Conservation (phyloP, 2,797 vertebrate species). For the Ctenopoma multispine region DNA sequence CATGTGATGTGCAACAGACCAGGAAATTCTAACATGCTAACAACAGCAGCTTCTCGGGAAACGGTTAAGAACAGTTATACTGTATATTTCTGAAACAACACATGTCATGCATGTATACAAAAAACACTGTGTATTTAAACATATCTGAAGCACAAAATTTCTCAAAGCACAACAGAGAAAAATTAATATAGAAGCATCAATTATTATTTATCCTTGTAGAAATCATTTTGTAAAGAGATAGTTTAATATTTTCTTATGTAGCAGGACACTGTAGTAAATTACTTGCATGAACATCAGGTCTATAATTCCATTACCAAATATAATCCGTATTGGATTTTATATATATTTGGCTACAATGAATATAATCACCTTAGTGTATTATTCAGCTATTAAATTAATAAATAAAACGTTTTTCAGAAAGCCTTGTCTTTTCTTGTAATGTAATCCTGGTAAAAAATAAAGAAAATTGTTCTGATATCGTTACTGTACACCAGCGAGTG, state of each 20-base stretch:
- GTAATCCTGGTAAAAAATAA: conserved; percentile 1
- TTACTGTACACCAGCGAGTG: conserved; percentile 4
- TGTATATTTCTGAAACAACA: too few relatives aligned
- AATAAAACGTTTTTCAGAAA: neutral
- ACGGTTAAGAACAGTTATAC: too few relatives aligned
- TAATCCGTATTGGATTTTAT: neutral
- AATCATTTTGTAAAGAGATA: neutral
- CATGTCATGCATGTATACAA: neutral
- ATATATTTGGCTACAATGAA: conserved; percentile 3
- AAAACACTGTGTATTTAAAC: conserved; percentile 7
- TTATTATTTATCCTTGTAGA: neutral
- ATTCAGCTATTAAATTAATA: neutral
- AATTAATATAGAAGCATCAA: neutral
- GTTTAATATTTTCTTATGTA: neutral
- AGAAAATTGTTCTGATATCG: conserved; percentile 11
- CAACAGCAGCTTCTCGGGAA: conserved; percentile 26
- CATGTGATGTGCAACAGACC: conserved; percentile 54
- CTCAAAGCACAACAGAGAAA: neutral
- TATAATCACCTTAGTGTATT: neutral
- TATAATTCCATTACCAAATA: neutral
- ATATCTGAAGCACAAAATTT: neutral
- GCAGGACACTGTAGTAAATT: neutral
- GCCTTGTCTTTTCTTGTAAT: neutral
- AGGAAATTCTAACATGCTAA: conserved; percentile 28
- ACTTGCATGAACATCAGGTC: neutral